Evolutionary conservation across 2,113 vertebrate species (phyloP).

Genomic region (Centrocercus urophasianus): DNA sequence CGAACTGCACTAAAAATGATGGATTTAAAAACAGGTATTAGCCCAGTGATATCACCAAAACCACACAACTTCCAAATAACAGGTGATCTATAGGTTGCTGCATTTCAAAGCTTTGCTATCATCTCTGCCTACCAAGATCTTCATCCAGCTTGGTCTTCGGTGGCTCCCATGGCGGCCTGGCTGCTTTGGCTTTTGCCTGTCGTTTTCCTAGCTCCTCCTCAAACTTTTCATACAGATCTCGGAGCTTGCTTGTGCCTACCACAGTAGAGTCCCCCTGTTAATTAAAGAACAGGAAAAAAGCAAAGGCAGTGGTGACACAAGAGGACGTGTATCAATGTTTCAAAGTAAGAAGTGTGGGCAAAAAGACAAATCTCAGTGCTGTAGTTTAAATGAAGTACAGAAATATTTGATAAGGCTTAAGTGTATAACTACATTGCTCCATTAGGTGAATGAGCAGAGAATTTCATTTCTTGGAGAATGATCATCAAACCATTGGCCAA

Average conservation of each 20-base stretch:
- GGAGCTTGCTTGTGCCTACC: slow-evolving; percentile 93
- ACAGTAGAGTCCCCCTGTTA: slow-evolving; percentile 95
- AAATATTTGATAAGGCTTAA: neutral
- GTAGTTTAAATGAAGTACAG: neutral
- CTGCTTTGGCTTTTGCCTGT: slow-evolving; percentile 89
- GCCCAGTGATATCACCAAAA: neutral
- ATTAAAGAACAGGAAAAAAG: neutral
- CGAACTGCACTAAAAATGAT: neutral
- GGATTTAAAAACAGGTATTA: neutral
- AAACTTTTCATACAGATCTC: slow-evolving; percentile 92
- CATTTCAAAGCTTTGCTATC: neutral
- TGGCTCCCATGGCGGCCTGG: slow-evolving; percentile 92
- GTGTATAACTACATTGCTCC: neutral
- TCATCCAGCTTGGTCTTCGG: slow-evolving; percentile 96
- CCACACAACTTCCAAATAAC: neutral
- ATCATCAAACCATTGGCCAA: neutral
- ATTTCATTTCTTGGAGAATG: neutral
- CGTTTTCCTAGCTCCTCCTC: slow-evolving; percentile 91
- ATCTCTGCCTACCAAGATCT: slow-evolving; percentile 83
- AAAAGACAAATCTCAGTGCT: neutral
- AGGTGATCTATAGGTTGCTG: neutral
- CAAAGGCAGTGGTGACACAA: neutral
- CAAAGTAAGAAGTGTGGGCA: neutral
- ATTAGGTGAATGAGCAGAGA: neutral
- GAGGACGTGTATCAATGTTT: neutral